A percentile compares a stretch with the other conserved stretches of the same genome.
Evolutionary conservation across 53 echinoderm and acorn worm species (phyloP).

Genomic region (Stichopus horrens): DNA sequence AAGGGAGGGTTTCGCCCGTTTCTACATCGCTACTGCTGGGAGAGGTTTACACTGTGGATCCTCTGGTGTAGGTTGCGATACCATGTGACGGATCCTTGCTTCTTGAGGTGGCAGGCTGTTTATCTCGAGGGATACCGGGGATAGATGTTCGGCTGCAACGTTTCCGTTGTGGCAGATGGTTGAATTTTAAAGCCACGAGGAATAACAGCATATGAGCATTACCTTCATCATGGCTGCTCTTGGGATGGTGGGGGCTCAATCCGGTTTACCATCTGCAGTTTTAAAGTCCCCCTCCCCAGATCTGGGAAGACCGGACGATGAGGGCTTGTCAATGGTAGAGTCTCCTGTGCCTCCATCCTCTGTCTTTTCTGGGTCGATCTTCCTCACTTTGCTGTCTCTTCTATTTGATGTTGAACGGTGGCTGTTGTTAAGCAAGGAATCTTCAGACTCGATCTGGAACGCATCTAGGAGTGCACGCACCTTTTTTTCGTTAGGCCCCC

Average conservation of each 20-base stretch:
- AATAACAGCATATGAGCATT: not conserved
- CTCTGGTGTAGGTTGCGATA: not conserved
- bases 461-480: slow-evolving; percentile 69
- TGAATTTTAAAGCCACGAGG: not conserved
- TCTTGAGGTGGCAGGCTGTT: not conserved
- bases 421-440: not conserved
- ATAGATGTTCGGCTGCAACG: not conserved
- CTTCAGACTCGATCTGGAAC: slow-evolving; percentile 59
- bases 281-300: slow-evolving; percentile 10
- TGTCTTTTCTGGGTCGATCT: not conserved
- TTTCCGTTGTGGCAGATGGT: not conserved
- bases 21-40: too few species aligned
- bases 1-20: too few species aligned
- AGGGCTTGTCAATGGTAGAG: not conserved
- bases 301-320: not conserved
- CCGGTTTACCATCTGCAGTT: slow-evolving; percentile 26
- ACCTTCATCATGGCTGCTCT: not conserved
- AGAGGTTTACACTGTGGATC: too few species aligned
- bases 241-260: not conserved
- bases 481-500: slow-evolving; percentile 88
- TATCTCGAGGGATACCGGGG: not conserved
- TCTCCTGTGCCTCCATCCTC: not conserved
- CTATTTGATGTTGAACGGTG: not conserved
- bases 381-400: slow-evolving; percentile 23
- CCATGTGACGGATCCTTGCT: not conserved